Percentiles rank a stretch among this genome's conserved stretches.
These are phyloP conservation scores for Caradrina clavipalpis DNA, from an alignment of 2,888 invertebrate species.

Conservation along the genomic window DNA sequence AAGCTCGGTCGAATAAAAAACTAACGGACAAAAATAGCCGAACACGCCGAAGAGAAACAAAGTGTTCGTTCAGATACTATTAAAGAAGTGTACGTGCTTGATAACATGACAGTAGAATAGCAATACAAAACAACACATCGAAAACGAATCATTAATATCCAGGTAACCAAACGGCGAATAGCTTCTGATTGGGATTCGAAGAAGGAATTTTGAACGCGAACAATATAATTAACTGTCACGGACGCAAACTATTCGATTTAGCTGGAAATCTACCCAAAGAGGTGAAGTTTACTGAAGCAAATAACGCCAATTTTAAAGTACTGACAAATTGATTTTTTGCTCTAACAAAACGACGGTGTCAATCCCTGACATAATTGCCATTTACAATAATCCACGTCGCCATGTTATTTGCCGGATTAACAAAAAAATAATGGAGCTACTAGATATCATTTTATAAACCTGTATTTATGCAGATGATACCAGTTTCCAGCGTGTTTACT, in stretches of 20 bases:
- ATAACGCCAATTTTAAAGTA: constrained; percentile 7
- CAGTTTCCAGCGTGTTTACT: constrained; percentile 51
- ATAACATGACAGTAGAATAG: constrained; percentile 65
- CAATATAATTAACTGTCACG: constrained; percentile 56
- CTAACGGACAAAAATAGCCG: constrained; percentile 55
- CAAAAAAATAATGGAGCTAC: constrained; percentile 56
- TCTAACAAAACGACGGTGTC: constrained; percentile 32
- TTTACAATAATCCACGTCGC: constrained; percentile 45
- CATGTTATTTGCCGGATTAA: constrained; percentile 38
- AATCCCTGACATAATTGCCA: constrained; percentile 47
- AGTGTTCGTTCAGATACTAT: constrained; percentile 62
- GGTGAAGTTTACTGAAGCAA: constrained; percentile 14
- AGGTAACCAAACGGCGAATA: constrained; percentile 61
- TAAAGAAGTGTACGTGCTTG: constrained; percentile 67
- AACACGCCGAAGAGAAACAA: constrained; percentile 64
- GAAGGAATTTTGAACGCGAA: constrained; percentile 60
- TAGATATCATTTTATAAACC: constrained; percentile 57
- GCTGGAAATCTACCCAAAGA: constrained; percentile 10
- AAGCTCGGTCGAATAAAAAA: constrained; percentile 56
- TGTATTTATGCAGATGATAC: constrained; percentile 60
- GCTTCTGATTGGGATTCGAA: constrained; percentile 63
- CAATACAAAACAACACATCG: constrained; percentile 61
- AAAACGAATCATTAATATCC: constrained; percentile 65
- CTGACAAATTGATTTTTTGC: constrained; percentile 38
- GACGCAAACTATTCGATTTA: constrained; percentile 30